Percentiles rank a stretch among this genome's conserved stretches.
These are phyloP conservation scores for Oostethus manadensis DNA, from an alignment of 2,113 vertebrate genomes.

Conservation along the genomic window DNA sequence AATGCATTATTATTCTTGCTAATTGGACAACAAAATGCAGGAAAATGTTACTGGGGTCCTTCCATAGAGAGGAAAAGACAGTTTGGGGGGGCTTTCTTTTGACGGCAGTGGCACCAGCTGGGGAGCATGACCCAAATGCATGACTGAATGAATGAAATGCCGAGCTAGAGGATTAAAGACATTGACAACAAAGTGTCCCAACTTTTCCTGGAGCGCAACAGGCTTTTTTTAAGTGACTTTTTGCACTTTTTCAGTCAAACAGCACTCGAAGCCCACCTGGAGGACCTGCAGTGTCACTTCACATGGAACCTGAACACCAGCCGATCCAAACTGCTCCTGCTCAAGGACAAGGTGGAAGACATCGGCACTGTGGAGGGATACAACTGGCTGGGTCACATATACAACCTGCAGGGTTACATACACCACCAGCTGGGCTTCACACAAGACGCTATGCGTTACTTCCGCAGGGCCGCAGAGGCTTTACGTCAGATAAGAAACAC, in stretches of 20 bases:
- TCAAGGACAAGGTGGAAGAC: slow-evolving; percentile 28
- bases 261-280: slow-evolving; percentile 27
- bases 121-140: too few species aligned
- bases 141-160: too few species aligned
- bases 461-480: slow-evolving; percentile 42
- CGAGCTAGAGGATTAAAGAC: too few species aligned
- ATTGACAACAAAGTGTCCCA: too few species aligned
- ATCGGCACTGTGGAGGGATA: slow-evolving; percentile 18
- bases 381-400: slow-evolving; percentile 51
- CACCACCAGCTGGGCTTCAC: slow-evolving; percentile 21
- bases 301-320: slow-evolving; percentile 27
- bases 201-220: too few species aligned
- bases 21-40: too few species aligned
- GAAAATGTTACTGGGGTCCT: too few species aligned
- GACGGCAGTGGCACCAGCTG: too few species aligned
- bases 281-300: slow-evolving; percentile 49
- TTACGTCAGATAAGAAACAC: slow-evolving; percentile 48
- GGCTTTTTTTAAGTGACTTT: too few species aligned
- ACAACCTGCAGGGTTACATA: slow-evolving; percentile 56
- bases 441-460: slow-evolving; percentile 14
- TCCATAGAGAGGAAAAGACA: too few species aligned
- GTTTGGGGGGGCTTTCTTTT: too few species aligned
- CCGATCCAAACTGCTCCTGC: neutral
- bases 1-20: too few species aligned
- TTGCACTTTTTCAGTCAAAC: slow-evolving; percentile 19